Evolutionary conservation across 2,113 vertebrate species (phyloP).

Genomic region (Paraplagusia blochii): DNA sequence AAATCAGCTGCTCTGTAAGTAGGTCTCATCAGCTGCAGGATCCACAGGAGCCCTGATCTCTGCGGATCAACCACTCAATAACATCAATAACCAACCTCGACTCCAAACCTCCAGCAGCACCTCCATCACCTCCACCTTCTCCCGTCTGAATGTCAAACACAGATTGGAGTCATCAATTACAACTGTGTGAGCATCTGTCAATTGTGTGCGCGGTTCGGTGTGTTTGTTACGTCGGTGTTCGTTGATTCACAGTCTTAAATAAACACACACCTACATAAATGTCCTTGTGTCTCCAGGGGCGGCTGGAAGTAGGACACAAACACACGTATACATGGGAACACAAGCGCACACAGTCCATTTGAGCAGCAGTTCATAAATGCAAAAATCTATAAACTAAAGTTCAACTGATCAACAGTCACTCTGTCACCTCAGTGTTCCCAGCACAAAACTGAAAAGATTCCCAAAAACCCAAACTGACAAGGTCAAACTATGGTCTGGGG

Average conservation of each 20-base stretch:
- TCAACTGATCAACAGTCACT: slow-evolving; percentile 56
- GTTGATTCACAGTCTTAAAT: slow-evolving; percentile 19
- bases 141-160: slow-evolving; percentile 60
- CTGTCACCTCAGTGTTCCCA: slow-evolving; percentile 39
- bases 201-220: background rate
- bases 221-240: slow-evolving; percentile 37
- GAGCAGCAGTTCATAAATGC: slow-evolving; percentile 59
- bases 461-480: no score
- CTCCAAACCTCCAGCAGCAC: slow-evolving; percentile 46
- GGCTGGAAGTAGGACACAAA: slow-evolving; percentile 52
- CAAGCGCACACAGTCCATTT: slow-evolving; percentile 57
- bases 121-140: slow-evolving; percentile 16
- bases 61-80: slow-evolving; percentile 68
- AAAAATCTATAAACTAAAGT: slow-evolving; percentile 73
- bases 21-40: slow-evolving; percentile 65
- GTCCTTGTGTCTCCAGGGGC: slow-evolving; percentile 32
- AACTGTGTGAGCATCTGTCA: slow-evolving; percentile 5
- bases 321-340: no score
- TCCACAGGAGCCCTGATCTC: slow-evolving; percentile 63
- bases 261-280: slow-evolving; percentile 34
- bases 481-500: no score
- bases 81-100: slow-evolving; percentile 66
- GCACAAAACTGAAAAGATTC: no score
- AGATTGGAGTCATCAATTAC: slow-evolving; percentile 69
- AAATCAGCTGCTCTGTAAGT: slow-evolving; percentile 70